Percentiles rank a stretch among this genome's conserved stretches.
Conservation (phyloP, 2,888 invertebrate species). For the Nowickia ferox region DNA sequence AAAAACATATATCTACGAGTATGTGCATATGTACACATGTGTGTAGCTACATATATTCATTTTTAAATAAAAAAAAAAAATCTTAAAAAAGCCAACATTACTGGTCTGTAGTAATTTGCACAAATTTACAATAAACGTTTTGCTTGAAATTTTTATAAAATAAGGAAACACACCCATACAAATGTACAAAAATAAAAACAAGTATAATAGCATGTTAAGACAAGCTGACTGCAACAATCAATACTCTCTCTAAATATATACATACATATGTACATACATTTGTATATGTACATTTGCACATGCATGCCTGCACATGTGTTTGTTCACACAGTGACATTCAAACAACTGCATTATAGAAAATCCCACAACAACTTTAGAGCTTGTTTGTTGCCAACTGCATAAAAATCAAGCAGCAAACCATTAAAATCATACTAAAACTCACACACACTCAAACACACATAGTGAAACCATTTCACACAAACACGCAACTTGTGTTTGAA, state of each 20-base stretch:
- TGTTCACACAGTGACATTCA: conserved; percentile 23
- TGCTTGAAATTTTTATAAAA: conserved; percentile 49
- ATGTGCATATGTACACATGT: too few species aligned
- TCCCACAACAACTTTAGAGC: conserved; percentile 70
- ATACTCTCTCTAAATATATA: conserved; percentile 24
- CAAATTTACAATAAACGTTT: conserved; percentile 68
- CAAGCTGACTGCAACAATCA: conserved; percentile 67
- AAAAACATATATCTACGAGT: not conserved
- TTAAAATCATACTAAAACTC: conserved; percentile 42
- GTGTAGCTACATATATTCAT: too few species aligned
- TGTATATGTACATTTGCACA: not conserved
- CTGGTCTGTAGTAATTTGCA: conserved; percentile 62
- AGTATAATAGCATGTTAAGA: conserved; percentile 57
- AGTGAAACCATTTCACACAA: not conserved
- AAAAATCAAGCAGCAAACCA: conserved; percentile 61
- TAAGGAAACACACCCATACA: conserved; percentile 4
- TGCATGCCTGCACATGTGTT: not conserved
- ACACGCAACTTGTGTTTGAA: conserved; percentile 50
- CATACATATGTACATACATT: not conserved
- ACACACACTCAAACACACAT: conserved; percentile 35
- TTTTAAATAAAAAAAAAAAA: not conserved
- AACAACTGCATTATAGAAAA: conserved; percentile 68
- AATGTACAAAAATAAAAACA: not conserved
- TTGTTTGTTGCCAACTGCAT: conserved; percentile 72
- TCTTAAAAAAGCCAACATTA: conserved; percentile 35